Percentiles rank a stretch among this genome's conserved stretches.
Conservation (phyloP, 1,140 invertebrate genomes). For the Potamilus streckersoni region DNA sequence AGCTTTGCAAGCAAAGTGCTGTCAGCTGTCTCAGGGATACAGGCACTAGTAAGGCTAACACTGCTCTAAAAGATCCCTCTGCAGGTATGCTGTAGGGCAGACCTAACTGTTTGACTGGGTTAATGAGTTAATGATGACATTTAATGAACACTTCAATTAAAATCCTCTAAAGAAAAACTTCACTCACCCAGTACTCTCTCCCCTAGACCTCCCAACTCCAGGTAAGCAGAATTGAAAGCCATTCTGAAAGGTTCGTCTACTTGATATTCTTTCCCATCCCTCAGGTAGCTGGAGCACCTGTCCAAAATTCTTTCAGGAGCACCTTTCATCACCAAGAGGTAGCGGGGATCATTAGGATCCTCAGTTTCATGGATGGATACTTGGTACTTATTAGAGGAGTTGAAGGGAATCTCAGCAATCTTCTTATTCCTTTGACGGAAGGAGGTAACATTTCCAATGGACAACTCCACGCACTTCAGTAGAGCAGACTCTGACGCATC, state of each 20-base stretch:
- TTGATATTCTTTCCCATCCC: constrained; percentile 95
- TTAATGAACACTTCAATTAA: too few relatives aligned
- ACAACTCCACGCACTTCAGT: constrained; percentile 96
- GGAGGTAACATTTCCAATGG: constrained; percentile 89
- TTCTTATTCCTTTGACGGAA: constrained; percentile 94
- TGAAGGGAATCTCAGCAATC: constrained; percentile 98
- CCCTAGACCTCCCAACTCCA: constrained; percentile 97
- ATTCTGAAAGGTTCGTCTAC: constrained; percentile 98
- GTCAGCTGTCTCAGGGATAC: too few relatives aligned
- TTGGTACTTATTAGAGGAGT: constrained; percentile 99
- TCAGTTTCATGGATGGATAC: constrained; percentile 94
- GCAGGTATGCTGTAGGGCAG: too few relatives aligned
- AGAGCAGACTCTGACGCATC: constrained; percentile 96
- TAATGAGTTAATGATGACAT: too few relatives aligned
- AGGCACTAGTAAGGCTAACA: too few relatives aligned
- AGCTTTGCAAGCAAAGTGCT: too few relatives aligned
- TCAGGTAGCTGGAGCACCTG: constrained; percentile 94
- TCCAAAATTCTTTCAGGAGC: constrained; percentile 98
- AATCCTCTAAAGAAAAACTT: not conserved
- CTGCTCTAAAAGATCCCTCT: too few relatives aligned
- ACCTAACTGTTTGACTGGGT: too few relatives aligned
- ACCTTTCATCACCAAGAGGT: constrained; percentile 99
- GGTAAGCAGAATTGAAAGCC: constrained; percentile 98
- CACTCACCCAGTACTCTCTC: constrained; percentile 90
- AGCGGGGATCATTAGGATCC: constrained; percentile 89